Evolutionary conservation across 2,888 invertebrate species (phyloP).

Genomic region (Halictus quadricinctus): DNA sequence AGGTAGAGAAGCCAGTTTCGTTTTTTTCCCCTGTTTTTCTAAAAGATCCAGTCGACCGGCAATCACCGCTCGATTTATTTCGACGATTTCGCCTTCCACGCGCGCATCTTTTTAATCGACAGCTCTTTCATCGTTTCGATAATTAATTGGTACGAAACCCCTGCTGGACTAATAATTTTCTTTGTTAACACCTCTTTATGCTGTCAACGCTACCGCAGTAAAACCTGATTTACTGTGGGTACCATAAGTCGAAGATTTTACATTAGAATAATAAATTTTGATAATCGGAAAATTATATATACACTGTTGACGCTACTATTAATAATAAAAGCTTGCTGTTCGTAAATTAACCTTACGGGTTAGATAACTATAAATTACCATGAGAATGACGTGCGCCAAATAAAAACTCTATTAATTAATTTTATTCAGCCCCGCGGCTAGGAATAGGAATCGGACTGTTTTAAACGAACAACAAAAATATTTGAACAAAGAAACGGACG

Average conservation of each 20-base stretch:
- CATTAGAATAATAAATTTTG: too few species aligned
- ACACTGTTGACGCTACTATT: too few species aligned
- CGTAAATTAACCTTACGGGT: background rate
- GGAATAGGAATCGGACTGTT: too few species aligned
- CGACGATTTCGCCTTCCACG: slow-evolving; percentile 22
- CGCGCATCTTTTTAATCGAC: background rate
- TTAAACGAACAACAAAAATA: too few species aligned
- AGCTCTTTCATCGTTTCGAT: background rate
- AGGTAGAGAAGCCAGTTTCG: slow-evolving; percentile 45
- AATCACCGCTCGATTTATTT: slow-evolving; percentile 40
- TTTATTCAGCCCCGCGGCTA: too few species aligned
- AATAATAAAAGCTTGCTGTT: background rate
- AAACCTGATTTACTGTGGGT: background rate
- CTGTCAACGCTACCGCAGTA: background rate
- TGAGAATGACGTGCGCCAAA: background rate
- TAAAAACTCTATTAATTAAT: background rate
- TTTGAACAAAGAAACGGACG: too few species aligned
- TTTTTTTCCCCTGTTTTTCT: slow-evolving; percentile 48
- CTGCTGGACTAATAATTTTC: background rate
- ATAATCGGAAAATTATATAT: too few species aligned
- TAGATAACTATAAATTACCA: background rate
- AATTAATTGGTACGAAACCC: background rate
- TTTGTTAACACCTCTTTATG: background rate
- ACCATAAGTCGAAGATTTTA: background rate
- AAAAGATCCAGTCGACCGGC: slow-evolving; percentile 33